phyloP scores from a whole-genome alignment of 2,888 invertebrate species.

The Saturnia japonica region DNA sequence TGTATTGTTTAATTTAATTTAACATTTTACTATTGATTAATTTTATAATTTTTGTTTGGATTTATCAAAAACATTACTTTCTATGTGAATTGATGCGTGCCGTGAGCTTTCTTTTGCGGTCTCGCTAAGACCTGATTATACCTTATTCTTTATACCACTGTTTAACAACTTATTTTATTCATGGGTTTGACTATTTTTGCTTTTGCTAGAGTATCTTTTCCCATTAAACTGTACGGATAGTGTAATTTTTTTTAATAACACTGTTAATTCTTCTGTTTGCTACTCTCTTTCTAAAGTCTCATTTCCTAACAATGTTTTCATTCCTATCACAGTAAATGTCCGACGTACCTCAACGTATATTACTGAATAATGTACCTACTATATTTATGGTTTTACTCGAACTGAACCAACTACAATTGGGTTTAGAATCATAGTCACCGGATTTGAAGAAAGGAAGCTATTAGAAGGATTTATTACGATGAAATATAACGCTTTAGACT shows the following conservation, averaged over 20 bases:
- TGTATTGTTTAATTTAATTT: background rate
- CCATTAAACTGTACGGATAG: too few species aligned
- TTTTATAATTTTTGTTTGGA: background rate
- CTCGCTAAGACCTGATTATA: conserved; percentile 57
- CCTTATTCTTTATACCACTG: conserved; percentile 52
- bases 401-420: too few species aligned
- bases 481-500: too few species aligned
- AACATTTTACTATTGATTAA: background rate
- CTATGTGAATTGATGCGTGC: background rate
- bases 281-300: background rate
- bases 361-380: too few species aligned
- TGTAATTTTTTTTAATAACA: background rate
- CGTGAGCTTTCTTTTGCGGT: conserved; percentile 46
- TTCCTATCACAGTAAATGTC: background rate
- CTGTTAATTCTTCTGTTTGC: background rate
- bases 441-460: too few species aligned
- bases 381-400: too few species aligned
- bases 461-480: too few species aligned
- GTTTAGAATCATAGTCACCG: too few species aligned
- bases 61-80: background rate
- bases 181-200: conserved; percentile 42
- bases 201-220: too few species aligned
- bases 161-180: conserved; percentile 60
- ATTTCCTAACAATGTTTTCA: background rate
- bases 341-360: background rate